A percentile compares a stretch with the other conserved stretches of the same genome.
These are phyloP conservation scores for Bergia puertoricense DNA, from an alignment of 92 coral and sea anemone genomes.

Conservation along the genomic window DNA sequence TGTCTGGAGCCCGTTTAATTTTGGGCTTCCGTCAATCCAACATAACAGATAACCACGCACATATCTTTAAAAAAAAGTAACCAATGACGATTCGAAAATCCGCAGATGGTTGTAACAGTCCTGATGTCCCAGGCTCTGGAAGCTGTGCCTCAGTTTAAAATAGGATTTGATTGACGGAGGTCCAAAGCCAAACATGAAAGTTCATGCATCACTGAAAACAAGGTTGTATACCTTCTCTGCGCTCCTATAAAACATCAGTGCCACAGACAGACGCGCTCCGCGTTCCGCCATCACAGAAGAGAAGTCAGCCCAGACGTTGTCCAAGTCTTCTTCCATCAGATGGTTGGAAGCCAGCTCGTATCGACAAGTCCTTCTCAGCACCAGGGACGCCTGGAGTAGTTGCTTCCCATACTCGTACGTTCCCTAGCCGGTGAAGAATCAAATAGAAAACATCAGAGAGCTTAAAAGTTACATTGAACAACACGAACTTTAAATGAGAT, in stretches of 20 bases:
- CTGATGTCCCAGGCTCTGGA: no score
- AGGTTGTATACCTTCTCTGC: constrained; percentile 74
- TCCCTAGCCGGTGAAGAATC: constrained; percentile 53
- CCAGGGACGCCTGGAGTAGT: constrained; percentile 88
- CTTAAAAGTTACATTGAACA: neutral
- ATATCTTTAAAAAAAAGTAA: no score
- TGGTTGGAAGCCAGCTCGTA: constrained; percentile 85
- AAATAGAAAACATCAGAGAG: neutral
- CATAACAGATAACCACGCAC: no score
- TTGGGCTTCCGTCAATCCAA: no score
- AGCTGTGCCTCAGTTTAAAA: no score
- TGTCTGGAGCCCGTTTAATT: no score
- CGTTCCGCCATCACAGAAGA: constrained; percentile 87
- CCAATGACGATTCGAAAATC: no score
- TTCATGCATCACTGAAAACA: neutral
- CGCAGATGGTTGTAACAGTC: no score
- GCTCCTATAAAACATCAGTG: constrained; percentile 93
- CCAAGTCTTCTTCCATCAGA: constrained; percentile 81
- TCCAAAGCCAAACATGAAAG: no score
- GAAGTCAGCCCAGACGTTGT: constrained; percentile 81
- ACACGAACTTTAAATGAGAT: neutral
- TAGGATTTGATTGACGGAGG: no score
- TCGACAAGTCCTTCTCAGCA: constrained; percentile 92
- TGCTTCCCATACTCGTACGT: constrained; percentile 95
- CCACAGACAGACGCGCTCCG: constrained; percentile 90